Percentiles rank a stretch among this genome's conserved stretches.
Conservation (phyloP, 2,888 invertebrate genomes). For the Meiosimyza platycephala region DNA sequence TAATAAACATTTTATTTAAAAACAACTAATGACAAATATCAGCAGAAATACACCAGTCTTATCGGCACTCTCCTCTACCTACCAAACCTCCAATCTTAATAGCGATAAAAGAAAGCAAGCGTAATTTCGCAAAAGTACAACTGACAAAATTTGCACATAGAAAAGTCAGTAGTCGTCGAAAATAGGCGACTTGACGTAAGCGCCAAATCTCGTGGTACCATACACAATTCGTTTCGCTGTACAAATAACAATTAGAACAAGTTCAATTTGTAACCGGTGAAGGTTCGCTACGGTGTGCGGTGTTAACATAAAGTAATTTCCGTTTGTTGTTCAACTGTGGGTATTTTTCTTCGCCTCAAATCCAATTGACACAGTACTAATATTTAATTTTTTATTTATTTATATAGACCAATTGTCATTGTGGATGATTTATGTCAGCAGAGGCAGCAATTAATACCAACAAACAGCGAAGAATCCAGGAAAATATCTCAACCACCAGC, state of each 20-base stretch:
- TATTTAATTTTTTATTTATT: slow-evolving; percentile 29
- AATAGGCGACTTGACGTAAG: not conserved
- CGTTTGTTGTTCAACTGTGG: slow-evolving; percentile 35
- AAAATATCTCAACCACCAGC: not conserved
- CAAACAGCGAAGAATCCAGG: not conserved
- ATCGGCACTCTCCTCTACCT: too few species aligned
- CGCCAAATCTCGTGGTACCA: slow-evolving; percentile 5
- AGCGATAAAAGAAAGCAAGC: not conserved
- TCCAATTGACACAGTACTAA: not conserved
- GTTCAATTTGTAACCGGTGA: slow-evolving; percentile 39
- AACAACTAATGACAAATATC: too few species aligned
- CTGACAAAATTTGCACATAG: not conserved
- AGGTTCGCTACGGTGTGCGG: slow-evolving; percentile 7
- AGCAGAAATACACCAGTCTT: too few species aligned
- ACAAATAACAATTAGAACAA: slow-evolving; percentile 50
- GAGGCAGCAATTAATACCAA: slow-evolving; percentile 39
- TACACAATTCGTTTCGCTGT: not conserved
- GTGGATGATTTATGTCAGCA: slow-evolving; percentile 60
- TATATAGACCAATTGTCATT: slow-evolving; percentile 58
- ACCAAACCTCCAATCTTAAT: too few species aligned
- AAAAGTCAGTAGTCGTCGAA: not conserved
- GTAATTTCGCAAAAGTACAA: not conserved
- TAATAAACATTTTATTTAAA: too few species aligned
- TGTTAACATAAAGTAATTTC: slow-evolving; percentile 39
- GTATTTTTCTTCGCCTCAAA: too few species aligned